Base-by-base conservation (phyloP, 1,140 invertebrate species). In the Tenebrio molitor region DNA sequence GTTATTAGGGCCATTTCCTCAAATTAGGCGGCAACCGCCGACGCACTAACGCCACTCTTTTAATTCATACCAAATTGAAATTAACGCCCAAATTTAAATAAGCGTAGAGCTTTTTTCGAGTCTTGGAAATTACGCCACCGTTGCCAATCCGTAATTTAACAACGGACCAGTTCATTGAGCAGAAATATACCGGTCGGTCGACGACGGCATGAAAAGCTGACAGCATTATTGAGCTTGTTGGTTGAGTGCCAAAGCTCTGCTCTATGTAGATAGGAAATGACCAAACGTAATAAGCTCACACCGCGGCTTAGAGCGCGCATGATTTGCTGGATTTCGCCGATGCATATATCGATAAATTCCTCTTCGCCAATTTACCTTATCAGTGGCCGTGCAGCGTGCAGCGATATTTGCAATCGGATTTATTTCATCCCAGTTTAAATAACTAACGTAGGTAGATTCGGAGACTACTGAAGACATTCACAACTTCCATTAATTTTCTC, bases 241-340 rank as follows among this genome's bases (percentile, higher is more conserved):
- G 68, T 70, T 1, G 15, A 25, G n/a, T 62, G 68, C 68, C 68
- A 70, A 34, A 62, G 53, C 53, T 23, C 41, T 70, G 25, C 34
- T 65, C n/a, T 65, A 65, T 36, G 46, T 36, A 70, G 68, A 70
- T 70, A 70, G 68, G 68, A 39, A 70, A 70, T 29, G 50, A 39
- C 68, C 46, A 70, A 70, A 70, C 34, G 67, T 69, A 69, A 69
- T 69, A 53, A 69, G 67, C 67, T 19, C 12, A n/a, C 34, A 69
- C 17, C 44, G 44, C 16, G 44, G 42, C 15, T 53, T n/a, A n/a
- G n/a, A 53, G 21, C 41, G 44, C 41, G 44, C 67, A 50, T 69
- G 67, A 58, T 69, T 69, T 69, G 67, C 44, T 41, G 29, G 36
- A 39, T 70, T 70, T 21, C 33, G 23, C 23, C 29, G 44, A 70